These are phyloP conservation scores for Callionymus lyra DNA, from an alignment of 2,113 vertebrate genomes.

Conservation along the genomic window DNA sequence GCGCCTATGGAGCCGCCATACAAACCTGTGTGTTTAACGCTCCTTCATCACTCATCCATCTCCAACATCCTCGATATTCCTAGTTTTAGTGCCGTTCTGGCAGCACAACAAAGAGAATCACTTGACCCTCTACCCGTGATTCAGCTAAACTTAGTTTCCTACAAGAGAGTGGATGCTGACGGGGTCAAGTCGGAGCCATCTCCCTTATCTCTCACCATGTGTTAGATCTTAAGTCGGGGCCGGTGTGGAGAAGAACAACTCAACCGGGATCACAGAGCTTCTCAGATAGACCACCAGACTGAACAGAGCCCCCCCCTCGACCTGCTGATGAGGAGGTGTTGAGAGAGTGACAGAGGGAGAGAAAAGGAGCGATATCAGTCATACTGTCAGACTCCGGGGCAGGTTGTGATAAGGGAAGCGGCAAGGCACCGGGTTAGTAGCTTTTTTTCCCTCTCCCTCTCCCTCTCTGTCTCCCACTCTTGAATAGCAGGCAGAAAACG, in stretches of 20 bases:
- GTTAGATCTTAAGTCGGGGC: constrained; percentile 20
- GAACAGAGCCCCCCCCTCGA: constrained; percentile 11
- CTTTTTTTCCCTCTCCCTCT: constrained; percentile 18
- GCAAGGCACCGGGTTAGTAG: constrained; percentile 24
- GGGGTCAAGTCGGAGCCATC: constrained; percentile 41
- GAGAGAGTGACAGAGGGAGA: constrained; percentile 15
- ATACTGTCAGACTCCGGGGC: constrained; percentile 48
- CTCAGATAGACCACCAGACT: constrained; percentile 13
- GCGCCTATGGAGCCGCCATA: background rate
- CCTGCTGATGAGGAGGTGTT: background rate
- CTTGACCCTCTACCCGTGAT: constrained; percentile 4
- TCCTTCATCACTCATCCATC: background rate
- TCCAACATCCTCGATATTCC: background rate
- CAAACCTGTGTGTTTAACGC: background rate
- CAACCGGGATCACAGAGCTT: constrained; percentile 25
- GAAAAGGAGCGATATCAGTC: constrained; percentile 44
- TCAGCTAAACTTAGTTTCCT: constrained; percentile 4
- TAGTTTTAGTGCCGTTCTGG: background rate
- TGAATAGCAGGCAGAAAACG: constrained; percentile 12
- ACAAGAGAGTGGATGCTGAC: constrained; percentile 15
- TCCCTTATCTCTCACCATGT: constrained; percentile 28
- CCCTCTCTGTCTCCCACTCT: constrained; percentile 2
- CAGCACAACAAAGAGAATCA: constrained; percentile 14
- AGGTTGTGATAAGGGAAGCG: constrained; percentile 46
- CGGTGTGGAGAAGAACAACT: constrained; percentile 32